phyloP scores from a whole-genome alignment of 2,888 invertebrate genomes.

The Corythucha ciliata region DNA sequence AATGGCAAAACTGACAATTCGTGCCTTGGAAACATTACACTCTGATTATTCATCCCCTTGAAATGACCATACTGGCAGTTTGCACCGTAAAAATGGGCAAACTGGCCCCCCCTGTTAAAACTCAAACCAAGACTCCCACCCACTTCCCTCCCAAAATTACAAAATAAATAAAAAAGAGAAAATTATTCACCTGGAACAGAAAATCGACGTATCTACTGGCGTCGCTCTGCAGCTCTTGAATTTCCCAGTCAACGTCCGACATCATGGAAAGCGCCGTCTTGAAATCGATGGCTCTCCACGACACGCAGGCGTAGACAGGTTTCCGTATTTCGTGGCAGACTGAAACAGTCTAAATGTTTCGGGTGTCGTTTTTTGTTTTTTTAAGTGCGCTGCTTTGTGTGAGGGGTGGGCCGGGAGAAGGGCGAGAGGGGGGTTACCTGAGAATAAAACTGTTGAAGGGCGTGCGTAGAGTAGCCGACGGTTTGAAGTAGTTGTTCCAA shows the following conservation, averaged over 20 bases:
- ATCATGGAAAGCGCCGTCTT: conserved; percentile 69
- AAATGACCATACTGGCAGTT: too few species aligned
- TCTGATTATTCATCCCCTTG: too few species aligned
- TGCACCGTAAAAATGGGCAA: too few species aligned
- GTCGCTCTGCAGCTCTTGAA: conserved; percentile 89
- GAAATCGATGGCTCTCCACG: conserved; percentile 68
- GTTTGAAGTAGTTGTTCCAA: conserved; percentile 69
- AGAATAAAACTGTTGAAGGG: conserved; percentile 60
- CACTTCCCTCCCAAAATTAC: too few species aligned
- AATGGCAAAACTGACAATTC: too few species aligned
- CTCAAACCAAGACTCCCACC: conserved; percentile 1
- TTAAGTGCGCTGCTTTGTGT: not conserved
- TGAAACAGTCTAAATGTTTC: conserved; percentile 52
- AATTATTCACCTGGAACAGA: conserved; percentile 50
- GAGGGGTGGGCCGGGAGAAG: not conserved
- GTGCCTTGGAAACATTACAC: too few species aligned
- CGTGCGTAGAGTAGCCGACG: conserved; percentile 53
- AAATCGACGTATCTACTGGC: conserved; percentile 83
- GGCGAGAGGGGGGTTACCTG: conserved; percentile 35
- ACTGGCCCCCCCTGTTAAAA: not conserved
- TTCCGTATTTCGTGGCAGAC: conserved; percentile 65
- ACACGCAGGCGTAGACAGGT: conserved; percentile 80
- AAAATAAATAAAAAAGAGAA: not conserved
- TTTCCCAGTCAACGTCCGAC: conserved; percentile 88
- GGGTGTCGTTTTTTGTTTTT: not conserved